Evolutionary conservation across 2,888 invertebrate genomes (phyloP), one percentile per base, ranked within the genome.

Genomic region (Germaria angustata): DNA sequence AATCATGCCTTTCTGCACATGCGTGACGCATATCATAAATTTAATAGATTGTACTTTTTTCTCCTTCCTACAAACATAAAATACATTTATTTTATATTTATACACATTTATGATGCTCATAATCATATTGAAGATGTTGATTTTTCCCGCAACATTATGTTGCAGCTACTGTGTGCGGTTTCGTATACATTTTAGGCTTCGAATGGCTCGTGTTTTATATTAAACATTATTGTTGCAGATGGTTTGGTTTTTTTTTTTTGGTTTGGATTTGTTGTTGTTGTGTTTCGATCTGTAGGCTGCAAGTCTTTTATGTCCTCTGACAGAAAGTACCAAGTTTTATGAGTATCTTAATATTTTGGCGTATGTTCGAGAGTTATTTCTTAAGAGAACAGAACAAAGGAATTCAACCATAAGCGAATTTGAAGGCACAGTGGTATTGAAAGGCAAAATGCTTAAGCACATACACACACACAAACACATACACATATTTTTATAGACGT

Each of bases 271-370:
- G 59, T 57, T 72, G 75, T 69, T 61, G 65, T 28, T 28, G 69
- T 15, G 53, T 63, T 34, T 57, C 28, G 53, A 39, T 77, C 77
- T 77, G 76, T 72, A 63, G 72, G 81, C 81, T 55, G 39, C 39
- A 77, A 68, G 22, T 44, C 8, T 44, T 80, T 81, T 69, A 71
- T 80, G 53, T 66, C 68, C 34, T 53, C 55, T 80, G 83, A 86
- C 88, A 86, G 71, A 82, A 79, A 59, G 71, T 82, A 71, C 61
- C 82, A 79, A 66, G 44, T 82, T 82, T 82, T 82, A 82, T 82
- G 82, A 82, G 82, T 55, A 79, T 71, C 73, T 82, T 82, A 88
- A 84, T 87, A 88, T 87, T 88, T 88, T 84, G 84, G 73, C 84
- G 84, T 85, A 81, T 65, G 41, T 68, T 28, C 84, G 73, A 85